Evolutionary conservation across 53 echinoderm and acorn worm species (phyloP).

Genomic region (Crossaster papposus): DNA sequence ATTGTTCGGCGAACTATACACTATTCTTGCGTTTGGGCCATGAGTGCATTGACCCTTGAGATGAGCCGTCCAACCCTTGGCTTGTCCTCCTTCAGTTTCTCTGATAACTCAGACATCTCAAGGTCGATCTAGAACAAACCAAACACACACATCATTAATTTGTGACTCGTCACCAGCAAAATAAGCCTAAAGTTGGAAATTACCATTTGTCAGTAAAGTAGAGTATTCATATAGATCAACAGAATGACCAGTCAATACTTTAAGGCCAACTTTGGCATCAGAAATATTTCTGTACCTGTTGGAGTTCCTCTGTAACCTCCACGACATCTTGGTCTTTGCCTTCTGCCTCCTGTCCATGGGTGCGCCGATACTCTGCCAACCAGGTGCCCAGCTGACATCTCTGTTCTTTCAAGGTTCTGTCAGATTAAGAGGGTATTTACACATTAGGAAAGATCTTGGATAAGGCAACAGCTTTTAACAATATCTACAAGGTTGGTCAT

Average conservation of each 20-base stretch:
- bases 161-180: background rate
- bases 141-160: background rate
- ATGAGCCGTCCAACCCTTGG: constrained; percentile 27
- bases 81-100: constrained; percentile 10
- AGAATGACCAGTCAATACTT: background rate
- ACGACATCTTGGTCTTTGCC: constrained; percentile 35
- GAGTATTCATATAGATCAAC: background rate
- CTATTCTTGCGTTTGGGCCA: constrained; percentile 8
- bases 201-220: too few relatives aligned
- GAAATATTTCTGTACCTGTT: constrained; percentile 30
- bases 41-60: constrained; percentile 20
- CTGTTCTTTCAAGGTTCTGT: constrained; percentile 63
- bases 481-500: too few relatives aligned
- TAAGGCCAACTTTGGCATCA: background rate
- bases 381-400: constrained; percentile 55
- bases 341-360: constrained; percentile 18
- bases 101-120: constrained; percentile 36
- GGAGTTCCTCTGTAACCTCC: constrained; percentile 57
- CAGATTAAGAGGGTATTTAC: background rate
- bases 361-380: constrained; percentile 57
- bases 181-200: background rate
- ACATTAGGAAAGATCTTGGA: too few relatives aligned
- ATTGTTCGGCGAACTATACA: background rate
- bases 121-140: constrained; percentile 36
- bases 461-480: too few relatives aligned